Evolutionary conservation across 2,888 invertebrate species (phyloP).

Genomic region (Parochlus steinenii): DNA sequence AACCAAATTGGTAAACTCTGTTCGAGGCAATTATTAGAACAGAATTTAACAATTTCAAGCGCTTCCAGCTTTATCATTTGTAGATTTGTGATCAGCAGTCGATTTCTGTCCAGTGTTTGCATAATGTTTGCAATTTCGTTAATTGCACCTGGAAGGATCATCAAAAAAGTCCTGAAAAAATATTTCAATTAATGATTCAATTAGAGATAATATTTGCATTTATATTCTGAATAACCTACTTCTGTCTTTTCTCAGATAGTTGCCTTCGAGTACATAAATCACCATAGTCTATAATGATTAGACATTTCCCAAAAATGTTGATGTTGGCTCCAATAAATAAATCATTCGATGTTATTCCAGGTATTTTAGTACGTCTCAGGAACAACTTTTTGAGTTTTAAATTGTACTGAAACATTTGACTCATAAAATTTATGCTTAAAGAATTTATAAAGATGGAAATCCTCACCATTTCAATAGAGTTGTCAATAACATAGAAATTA

Average conservation of each 20-base stretch:
- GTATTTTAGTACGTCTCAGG: constrained; percentile 48
- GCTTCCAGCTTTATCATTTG: constrained; percentile 51
- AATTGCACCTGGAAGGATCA: constrained; percentile 59
- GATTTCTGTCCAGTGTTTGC: constrained; percentile 42
- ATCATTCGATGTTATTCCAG: constrained; percentile 43
- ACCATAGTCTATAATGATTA: constrained; percentile 56
- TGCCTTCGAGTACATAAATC: constrained; percentile 48
- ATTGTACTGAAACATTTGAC: no score
- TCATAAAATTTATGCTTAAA: no score
- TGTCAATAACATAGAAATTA: no score
- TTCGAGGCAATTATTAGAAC: constrained; percentile 37
- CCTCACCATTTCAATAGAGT: no score
- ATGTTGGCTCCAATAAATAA: constrained; percentile 59
- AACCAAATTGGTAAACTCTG: constrained; percentile 33
- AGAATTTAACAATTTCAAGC: constrained; percentile 48
- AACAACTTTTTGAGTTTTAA: constrained; percentile 44
- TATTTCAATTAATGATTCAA: constrained; percentile 5
- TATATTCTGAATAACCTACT: constrained; percentile 31
- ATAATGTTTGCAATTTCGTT: constrained; percentile 58
- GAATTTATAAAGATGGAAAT: no score
- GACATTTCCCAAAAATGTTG: constrained; percentile 53
- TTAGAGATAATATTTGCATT: constrained; percentile 5
- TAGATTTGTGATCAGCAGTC: constrained; percentile 46
- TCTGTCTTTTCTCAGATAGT: constrained; percentile 44
- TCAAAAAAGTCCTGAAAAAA: constrained; percentile 49